Evolutionary conservation across 2,888 invertebrate species (phyloP).

Genomic region (Dicycla oo): DNA sequence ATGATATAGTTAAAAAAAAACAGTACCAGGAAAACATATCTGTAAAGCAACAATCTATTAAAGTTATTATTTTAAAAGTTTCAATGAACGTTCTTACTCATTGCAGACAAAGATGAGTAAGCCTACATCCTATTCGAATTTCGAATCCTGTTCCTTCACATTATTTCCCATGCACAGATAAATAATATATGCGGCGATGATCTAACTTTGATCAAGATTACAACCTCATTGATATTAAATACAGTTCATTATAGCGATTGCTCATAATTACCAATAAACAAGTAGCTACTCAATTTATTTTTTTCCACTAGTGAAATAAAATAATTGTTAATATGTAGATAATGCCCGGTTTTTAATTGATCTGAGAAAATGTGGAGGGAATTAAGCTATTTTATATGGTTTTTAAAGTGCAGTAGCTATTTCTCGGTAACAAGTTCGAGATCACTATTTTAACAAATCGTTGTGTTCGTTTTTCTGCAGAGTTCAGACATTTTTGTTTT

Average conservation of each 20-base stretch:
- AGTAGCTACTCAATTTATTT: slow-evolving; percentile 53
- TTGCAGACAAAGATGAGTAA: slow-evolving; percentile 72
- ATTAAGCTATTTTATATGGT: slow-evolving; percentile 34
- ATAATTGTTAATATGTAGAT: slow-evolving; percentile 43
- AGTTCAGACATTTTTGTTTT: slow-evolving; percentile 24
- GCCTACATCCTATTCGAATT: slow-evolving; percentile 71
- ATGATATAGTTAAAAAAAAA: slow-evolving; percentile 27
- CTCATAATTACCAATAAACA: slow-evolving; percentile 69
- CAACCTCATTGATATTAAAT: slow-evolving; percentile 74
- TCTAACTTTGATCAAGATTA: slow-evolving; percentile 76
- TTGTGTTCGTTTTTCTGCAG: slow-evolving; percentile 32
- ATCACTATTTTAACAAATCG: slow-evolving; percentile 51
- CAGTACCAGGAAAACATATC: slow-evolving; percentile 22
- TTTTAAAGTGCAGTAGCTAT: slow-evolving; percentile 57
- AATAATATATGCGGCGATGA: slow-evolving; percentile 72
- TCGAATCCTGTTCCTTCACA: slow-evolving; percentile 74
- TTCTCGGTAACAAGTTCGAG: slow-evolving; percentile 33
- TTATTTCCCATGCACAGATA: slow-evolving; percentile 74
- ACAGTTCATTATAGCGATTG: slow-evolving; percentile 77
- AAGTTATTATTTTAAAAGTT: slow-evolving; percentile 43
- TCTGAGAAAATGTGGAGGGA: slow-evolving; percentile 45
- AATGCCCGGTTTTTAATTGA: slow-evolving; percentile 59
- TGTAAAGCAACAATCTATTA: slow-evolving; percentile 21
- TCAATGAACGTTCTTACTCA: slow-evolving; percentile 68
- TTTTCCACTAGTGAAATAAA: slow-evolving; percentile 52